phyloP scores from a whole-genome alignment of 2,888 invertebrate genomes.

The Parapristionchus giblindavisi region DNA sequence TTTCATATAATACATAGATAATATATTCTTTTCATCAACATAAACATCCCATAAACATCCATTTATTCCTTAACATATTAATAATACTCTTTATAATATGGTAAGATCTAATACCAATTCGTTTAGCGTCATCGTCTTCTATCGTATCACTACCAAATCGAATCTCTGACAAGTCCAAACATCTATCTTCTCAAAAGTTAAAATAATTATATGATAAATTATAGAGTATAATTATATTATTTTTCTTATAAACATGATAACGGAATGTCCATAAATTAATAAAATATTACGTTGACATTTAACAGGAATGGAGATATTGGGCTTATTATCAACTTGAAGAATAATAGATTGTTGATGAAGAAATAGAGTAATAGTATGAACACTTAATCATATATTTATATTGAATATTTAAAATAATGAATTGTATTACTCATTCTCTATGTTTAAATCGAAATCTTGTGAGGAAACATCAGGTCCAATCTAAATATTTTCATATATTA shows the following conservation, averaged over 20 bases:
- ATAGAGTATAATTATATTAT: no score
- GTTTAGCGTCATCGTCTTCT: conserved; percentile 9
- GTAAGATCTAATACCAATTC: conserved; percentile 1
- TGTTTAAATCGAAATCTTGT: conserved; percentile 9
- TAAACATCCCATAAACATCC: conserved; percentile 52
- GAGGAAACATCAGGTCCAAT: neutral
- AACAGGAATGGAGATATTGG: neutral
- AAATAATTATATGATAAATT: neutral
- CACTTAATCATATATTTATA: neutral
- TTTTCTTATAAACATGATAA: no score
- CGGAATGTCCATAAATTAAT: no score
- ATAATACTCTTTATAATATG: neutral
- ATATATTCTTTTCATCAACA: conserved; percentile 52
- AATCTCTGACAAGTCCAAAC: conserved; percentile 13
- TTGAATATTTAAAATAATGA: no score
- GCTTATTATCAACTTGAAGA: conserved; percentile 11
- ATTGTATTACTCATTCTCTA: neutral
- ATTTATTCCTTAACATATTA: conserved; percentile 42
- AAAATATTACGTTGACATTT: conserved; percentile 1
- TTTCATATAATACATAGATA: conserved; percentile 42
- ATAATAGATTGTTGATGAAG: neutral
- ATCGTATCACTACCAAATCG: conserved; percentile 14
- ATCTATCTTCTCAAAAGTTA: neutral
- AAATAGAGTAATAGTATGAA: neutral
- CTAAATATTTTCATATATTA: conserved; percentile 6